These are phyloP conservation scores for Peromyscus maniculatus DNA, from an alignment of 2,113 vertebrate genomes.

Conservation along the genomic window DNA sequence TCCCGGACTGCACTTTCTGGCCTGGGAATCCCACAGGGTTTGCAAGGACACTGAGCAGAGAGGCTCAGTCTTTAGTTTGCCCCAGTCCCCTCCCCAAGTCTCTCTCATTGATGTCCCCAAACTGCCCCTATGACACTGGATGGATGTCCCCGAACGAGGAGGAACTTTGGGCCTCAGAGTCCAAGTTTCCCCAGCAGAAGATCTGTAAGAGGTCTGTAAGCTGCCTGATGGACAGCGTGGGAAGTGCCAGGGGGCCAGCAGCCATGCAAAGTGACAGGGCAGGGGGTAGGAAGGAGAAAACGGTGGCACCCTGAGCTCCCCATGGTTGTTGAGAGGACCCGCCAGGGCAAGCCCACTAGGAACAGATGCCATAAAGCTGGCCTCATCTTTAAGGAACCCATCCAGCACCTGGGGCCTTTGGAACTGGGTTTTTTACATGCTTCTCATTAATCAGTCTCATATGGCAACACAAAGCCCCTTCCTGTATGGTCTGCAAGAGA, in stretches of 20 bases:
- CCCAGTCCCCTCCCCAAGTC: not conserved
- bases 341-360: too few relatives aligned
- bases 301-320: not conserved
- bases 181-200: not conserved
- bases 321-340: not conserved
- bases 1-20: too few relatives aligned
- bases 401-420: not conserved
- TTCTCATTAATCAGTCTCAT: too few relatives aligned
- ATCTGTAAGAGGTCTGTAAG: not conserved
- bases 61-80: too few relatives aligned
- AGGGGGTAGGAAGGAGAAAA: not conserved
- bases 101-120: not conserved
- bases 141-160: too few relatives aligned
- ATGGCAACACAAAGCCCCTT: not conserved
- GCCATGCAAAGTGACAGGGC: not conserved
- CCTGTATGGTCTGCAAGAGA: not conserved
- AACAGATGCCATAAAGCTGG: not conserved
- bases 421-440: not conserved
- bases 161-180: not conserved
- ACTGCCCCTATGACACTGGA: not conserved
- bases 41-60: not conserved
- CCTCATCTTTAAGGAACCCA: rapidly evolving
- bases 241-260: not conserved
- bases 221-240: not conserved
- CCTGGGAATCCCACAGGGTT: not conserved